phyloP scores from a whole-genome alignment of 1,140 invertebrate species.

The Megathymus violae region DNA sequence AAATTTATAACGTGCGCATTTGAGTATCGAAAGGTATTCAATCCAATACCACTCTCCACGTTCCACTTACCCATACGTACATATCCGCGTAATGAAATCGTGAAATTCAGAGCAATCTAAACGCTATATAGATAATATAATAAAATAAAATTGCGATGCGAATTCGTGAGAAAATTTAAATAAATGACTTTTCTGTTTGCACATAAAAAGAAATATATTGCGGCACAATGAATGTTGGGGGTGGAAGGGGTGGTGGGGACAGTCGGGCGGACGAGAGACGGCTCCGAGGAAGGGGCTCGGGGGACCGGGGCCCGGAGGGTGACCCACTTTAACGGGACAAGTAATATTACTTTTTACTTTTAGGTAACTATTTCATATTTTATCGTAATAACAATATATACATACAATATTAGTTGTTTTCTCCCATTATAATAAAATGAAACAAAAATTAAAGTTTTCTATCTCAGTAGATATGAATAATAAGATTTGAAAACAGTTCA shows the following conservation, averaged over 20 bases:
- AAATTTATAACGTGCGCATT: conserved; percentile 31
- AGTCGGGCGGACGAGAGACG: conserved; percentile 69
- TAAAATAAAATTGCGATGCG: conserved; percentile 83
- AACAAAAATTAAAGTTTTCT: neutral
- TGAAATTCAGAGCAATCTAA: conserved; percentile 73
- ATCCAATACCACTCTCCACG: conserved; percentile 35
- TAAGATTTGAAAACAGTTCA: too few species aligned
- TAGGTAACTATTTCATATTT: conserved; percentile 82
- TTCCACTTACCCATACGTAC: conserved; percentile 23
- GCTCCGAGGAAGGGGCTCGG: conserved; percentile 44
- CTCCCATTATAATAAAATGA: conserved; percentile 32
- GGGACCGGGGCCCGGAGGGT: conserved; percentile 58
- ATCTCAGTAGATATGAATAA: neutral
- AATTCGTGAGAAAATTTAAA: conserved; percentile 84
- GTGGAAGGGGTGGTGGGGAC: conserved; percentile 68
- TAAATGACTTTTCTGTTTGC: conserved; percentile 84
- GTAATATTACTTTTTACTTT: conserved; percentile 84
- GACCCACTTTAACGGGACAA: conserved; percentile 83
- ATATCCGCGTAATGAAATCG: conserved; percentile 57
- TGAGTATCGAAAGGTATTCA: conserved; percentile 40
- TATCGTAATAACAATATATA: conserved; percentile 77
- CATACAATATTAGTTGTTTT: conserved; percentile 39
- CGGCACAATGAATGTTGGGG: conserved; percentile 81
- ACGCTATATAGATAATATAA: conserved; percentile 82
- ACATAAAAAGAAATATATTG: conserved; percentile 84